phyloP scores from a whole-genome alignment of 2,888 invertebrate genomes.

The Lochmaea crataegi region DNA sequence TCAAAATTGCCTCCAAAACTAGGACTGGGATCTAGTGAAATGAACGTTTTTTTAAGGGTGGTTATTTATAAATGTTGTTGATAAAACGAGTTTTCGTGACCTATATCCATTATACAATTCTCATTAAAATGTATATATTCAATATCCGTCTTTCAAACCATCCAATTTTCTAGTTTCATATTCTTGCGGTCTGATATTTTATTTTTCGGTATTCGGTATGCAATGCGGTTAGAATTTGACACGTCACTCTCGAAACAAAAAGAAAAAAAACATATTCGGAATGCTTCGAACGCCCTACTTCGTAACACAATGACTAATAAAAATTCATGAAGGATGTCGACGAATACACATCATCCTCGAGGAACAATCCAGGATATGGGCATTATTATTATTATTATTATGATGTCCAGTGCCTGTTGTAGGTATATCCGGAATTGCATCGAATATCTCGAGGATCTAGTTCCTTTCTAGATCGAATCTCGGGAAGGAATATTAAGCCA shows the following conservation, averaged over 20 bases:
- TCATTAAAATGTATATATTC: background rate
- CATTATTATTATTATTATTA: slow-evolving; percentile 35
- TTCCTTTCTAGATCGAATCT: slow-evolving; percentile 24
- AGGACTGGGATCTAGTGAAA: too few species aligned
- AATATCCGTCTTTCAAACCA: background rate
- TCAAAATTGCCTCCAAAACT: too few species aligned
- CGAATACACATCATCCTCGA: slow-evolving; percentile 27
- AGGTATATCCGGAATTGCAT: slow-evolving; percentile 29
- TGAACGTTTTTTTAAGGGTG: too few species aligned
- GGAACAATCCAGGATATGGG: slow-evolving; percentile 32
- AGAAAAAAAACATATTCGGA: slow-evolving; percentile 13
- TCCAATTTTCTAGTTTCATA: background rate
- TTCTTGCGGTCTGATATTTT: background rate
- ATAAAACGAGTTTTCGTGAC: too few species aligned
- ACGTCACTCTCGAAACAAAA: slow-evolving; percentile 26
- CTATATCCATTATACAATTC: background rate
- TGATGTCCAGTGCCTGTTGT: slow-evolving; percentile 33
- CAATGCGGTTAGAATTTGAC: slow-evolving; percentile 9
- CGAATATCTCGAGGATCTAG: slow-evolving; percentile 23
- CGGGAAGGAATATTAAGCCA: slow-evolving; percentile 1
- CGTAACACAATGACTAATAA: slow-evolving; percentile 32
- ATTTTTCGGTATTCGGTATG: background rate
- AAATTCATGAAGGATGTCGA: slow-evolving; percentile 38
- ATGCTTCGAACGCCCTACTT: slow-evolving; percentile 23
- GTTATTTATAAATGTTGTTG: too few species aligned